Evolutionary conservation across 2,113 vertebrate genomes (phyloP), one percentile per base, ranked within the genome.

Genomic region (Panthera uncia): DNA sequence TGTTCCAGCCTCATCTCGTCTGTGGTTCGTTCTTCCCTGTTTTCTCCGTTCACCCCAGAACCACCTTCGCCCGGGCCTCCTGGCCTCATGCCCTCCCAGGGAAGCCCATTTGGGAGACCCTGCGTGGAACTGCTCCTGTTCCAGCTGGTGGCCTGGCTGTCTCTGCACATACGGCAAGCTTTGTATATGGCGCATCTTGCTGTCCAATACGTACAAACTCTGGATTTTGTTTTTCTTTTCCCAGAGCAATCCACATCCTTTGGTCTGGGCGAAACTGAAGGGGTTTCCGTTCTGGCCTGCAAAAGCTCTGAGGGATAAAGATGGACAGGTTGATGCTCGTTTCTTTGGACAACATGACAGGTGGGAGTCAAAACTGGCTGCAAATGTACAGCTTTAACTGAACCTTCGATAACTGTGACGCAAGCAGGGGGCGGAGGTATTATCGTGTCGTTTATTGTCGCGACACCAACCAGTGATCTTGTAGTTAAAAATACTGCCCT

Each of bases 261-360:
- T 99, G 98, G 99, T 99, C 92, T 99, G 99, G 99, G 99, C 99
- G 86, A 99, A 99, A 98, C 99, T 99, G 90, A 99, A 99, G 98
- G 99, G 99, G 23, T 99, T 99, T 98, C 99, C 99, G 29, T 99
- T 99, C 98, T 99, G 99, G 99, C 99, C 99, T 85, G 99, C 99
- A 93, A 99, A 99, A 99, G 99, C 99, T 95, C 99, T 99, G 98
- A 98, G 99, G 89, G 99, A 99, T 97, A 99, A 99, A 97, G 99
- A 99, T 0, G 99, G 99, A 48, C 99, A 99, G 98, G 99, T 99
- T 1, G 99, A 99, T 92, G 99, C 99, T 48, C 99, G 99, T 63
- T 99, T 99, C 98, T 99, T 99, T 98, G 99, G 99, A 98, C 99
- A 99, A 98, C 99, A 99, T 0, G 99, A 99, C 99, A 99, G 99